Conservation (phyloP, 2,888 invertebrate species). For the Drosophila peninsularis region DNA sequence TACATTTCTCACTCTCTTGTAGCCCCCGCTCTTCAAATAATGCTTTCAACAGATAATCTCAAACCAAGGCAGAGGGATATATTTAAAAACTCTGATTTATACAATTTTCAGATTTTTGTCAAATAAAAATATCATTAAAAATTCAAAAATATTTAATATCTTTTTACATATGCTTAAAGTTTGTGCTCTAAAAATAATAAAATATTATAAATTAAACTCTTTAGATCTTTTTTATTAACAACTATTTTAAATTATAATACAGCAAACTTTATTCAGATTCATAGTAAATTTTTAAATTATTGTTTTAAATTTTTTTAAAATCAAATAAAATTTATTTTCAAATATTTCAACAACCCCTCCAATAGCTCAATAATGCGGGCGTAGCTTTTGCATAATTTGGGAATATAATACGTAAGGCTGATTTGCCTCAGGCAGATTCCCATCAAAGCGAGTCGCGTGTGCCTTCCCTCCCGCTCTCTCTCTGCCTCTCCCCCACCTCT, state of each 20-base stretch:
- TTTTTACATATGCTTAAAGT: too few relatives aligned
- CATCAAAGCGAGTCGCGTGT: slow-evolving; percentile 57
- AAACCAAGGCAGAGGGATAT: too few relatives aligned
- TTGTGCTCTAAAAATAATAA: too few relatives aligned
- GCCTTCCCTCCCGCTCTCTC: slow-evolving; percentile 1
- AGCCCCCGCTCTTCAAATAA: background rate
- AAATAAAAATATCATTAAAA: too few relatives aligned
- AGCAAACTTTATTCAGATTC: too few relatives aligned
- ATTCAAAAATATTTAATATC: too few relatives aligned
- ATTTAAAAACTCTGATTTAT: too few relatives aligned
- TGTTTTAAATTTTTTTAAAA: background rate
- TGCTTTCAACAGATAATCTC: too few relatives aligned
- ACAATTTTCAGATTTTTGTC: too few relatives aligned
- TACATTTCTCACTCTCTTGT: background rate
- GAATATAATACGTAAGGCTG: slow-evolving; percentile 14
- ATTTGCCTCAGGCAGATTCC: slow-evolving; percentile 57
- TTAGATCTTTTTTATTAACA: background rate
- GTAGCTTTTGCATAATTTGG: slow-evolving; percentile 44
- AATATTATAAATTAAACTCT: too few relatives aligned
- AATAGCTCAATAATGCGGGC: slow-evolving; percentile 56
- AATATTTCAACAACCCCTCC: background rate
- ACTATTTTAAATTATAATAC: background rate
- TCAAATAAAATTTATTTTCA: background rate
- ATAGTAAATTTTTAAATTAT: background rate
- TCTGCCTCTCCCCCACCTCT: background rate